Conservation (phyloP, 2,888 invertebrate species). For the Trachelus stipa region DNA sequence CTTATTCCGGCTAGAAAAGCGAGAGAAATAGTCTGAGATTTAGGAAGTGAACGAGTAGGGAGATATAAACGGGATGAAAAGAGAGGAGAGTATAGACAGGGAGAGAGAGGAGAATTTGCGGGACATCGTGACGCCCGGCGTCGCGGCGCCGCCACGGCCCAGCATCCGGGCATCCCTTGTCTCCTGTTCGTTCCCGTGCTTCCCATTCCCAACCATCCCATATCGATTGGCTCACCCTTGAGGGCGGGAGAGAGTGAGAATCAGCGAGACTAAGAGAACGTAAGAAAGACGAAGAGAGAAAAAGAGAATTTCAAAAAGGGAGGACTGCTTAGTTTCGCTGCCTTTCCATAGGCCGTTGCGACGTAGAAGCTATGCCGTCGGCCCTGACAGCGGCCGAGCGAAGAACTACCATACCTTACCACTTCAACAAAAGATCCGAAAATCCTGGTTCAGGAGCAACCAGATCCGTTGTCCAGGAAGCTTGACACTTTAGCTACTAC, state of each 20-base stretch:
- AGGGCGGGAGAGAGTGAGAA: constrained; percentile 3
- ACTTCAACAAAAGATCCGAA: not conserved
- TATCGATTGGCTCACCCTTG: constrained; percentile 26
- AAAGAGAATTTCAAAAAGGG: not conserved
- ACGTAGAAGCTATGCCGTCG: not conserved
- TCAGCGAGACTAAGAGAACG: not conserved
- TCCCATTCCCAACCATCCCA: constrained; percentile 11
- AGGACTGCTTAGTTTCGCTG: not conserved
- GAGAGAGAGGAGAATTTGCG: not conserved
- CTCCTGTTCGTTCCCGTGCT: constrained; percentile 14
- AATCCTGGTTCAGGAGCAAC: not conserved
- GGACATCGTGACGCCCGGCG: constrained; percentile 25
- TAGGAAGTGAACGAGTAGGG: not conserved
- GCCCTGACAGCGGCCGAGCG: not conserved
- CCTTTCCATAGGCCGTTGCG: not conserved
- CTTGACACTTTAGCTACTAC: not conserved
- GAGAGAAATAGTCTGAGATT: not conserved
- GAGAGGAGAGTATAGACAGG: not conserved
- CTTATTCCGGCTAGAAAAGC: not conserved
- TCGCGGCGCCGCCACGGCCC: constrained; percentile 16
- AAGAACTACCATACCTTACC: not conserved
- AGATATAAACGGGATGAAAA: not conserved
- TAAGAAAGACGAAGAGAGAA: not conserved
- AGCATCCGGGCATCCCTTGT: constrained; percentile 13
- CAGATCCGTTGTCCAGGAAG: not conserved